Conservation (phyloP, 2,113 vertebrate species). For the Nothoprocta perdicaria region DNA sequence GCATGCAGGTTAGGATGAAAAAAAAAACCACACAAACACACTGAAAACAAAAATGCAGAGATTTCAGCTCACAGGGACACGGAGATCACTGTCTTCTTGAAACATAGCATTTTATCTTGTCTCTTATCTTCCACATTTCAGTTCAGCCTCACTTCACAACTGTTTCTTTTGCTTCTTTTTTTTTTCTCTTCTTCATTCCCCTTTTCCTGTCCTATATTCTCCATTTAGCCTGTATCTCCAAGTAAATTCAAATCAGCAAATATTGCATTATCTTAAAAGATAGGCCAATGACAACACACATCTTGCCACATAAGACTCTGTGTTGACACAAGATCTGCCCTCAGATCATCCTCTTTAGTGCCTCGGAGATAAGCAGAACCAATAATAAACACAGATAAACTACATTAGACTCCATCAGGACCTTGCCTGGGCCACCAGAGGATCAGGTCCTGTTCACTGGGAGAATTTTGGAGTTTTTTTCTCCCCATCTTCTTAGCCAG, state of each 20-base stretch:
- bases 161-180: neutral
- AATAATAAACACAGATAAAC: neutral
- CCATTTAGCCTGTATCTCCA: neutral
- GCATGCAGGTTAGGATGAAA: slow-evolving; percentile 5
- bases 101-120: neutral
- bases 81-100: neutral
- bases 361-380: neutral
- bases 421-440: neutral
- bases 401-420: neutral
- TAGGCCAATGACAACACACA: neutral
- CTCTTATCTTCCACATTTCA: neutral
- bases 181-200: neutral
- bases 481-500: fast-evolving
- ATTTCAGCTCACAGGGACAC: neutral
- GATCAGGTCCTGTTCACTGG: neutral
- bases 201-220: neutral
- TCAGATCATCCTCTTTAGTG: neutral
- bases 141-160: neutral
- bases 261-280: neutral
- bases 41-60: neutral
- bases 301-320: neutral
- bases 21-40: neutral
- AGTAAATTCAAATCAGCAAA: neutral
- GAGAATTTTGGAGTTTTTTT: neutral
- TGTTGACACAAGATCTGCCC: neutral